Evolutionary conservation across 1,140 invertebrate genomes (phyloP).

Genomic region (Papilio glaucus): DNA sequence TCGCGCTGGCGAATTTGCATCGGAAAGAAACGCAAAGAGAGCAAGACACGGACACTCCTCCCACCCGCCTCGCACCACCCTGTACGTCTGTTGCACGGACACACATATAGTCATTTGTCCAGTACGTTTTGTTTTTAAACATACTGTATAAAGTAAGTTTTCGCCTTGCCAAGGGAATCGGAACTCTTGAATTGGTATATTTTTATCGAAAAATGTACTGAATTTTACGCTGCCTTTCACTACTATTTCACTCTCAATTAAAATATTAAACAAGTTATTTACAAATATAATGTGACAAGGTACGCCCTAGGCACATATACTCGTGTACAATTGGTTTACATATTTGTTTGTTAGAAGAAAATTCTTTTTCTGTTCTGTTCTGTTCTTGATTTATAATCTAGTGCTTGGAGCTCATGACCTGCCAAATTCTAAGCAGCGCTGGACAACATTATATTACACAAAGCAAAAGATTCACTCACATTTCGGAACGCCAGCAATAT

Average conservation of each 20-base stretch:
- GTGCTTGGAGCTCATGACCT: too few relatives aligned
- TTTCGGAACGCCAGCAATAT: conserved; percentile 33
- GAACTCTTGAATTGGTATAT: not conserved
- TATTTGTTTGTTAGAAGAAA: too few relatives aligned
- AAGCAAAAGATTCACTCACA: not conserved
- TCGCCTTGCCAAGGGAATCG: conserved; percentile 2
- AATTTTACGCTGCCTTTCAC: not conserved
- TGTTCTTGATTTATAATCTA: too few relatives aligned
- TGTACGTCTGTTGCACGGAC: conserved; percentile 28
- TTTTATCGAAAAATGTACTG: not conserved
- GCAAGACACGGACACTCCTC: conserved; percentile 51
- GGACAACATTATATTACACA: not conserved
- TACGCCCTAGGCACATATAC: too few relatives aligned
- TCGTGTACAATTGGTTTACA: too few relatives aligned
- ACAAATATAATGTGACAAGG: too few relatives aligned
- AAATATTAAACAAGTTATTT: not conserved
- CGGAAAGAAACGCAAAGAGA: conserved; percentile 77
- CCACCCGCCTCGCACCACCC: conserved; percentile 45
- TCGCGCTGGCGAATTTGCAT: conserved; percentile 69
- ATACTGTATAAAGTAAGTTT: conserved; percentile 27
- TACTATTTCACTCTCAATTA: not conserved
- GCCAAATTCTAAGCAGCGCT: not conserved
- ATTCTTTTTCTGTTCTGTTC: too few relatives aligned
- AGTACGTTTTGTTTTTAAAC: conserved; percentile 28
- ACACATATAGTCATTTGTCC: conserved; percentile 28